A percentile compares a stretch with the other conserved stretches of the same genome.
phyloP scores from a whole-genome alignment of 2,888 invertebrate genomes.

The Amphipyra tragopoginis region DNA sequence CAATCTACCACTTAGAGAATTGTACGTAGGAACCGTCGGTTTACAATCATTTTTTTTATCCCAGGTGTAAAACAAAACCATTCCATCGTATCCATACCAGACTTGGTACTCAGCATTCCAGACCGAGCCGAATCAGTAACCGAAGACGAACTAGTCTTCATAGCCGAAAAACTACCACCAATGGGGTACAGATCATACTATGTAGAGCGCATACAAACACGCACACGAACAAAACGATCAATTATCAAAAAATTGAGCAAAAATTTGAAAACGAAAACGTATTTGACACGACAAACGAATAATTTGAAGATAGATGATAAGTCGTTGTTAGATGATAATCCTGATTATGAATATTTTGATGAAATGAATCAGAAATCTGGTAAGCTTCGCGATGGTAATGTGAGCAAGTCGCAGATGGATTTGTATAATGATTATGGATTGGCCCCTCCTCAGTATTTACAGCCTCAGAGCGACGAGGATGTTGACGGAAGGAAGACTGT shows the following conservation, averaged over 20 bases:
- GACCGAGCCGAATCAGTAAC: constrained; percentile 77
- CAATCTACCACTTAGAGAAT: no score
- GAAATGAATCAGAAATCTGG: constrained; percentile 24
- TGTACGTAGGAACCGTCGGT: no score
- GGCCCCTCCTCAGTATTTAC: no score
- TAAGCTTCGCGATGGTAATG: constrained; percentile 19
- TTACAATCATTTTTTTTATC: constrained; percentile 35
- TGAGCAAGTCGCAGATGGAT: constrained; percentile 10
- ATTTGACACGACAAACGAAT: constrained; percentile 62
- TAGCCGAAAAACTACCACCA: constrained; percentile 91
- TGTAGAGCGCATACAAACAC: constrained; percentile 63
- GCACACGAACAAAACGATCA: constrained; percentile 46
- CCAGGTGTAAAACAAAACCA: constrained; percentile 87
- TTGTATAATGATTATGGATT: background rate
- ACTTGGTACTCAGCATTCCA: constrained; percentile 84
- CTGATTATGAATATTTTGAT: constrained; percentile 60
- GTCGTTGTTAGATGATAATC: constrained; percentile 36
- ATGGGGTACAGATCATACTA: constrained; percentile 92
- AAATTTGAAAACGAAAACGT: constrained; percentile 63
- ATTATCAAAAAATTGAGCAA: constrained; percentile 68
- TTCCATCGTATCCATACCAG: constrained; percentile 91
- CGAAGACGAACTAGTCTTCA: constrained; percentile 92
- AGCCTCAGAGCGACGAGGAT: no score
- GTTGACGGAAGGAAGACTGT: no score
- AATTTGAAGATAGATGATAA: constrained; percentile 55